phyloP scores from a whole-genome alignment of 2,888 invertebrate genomes.

The Agrochola macilenta region DNA sequence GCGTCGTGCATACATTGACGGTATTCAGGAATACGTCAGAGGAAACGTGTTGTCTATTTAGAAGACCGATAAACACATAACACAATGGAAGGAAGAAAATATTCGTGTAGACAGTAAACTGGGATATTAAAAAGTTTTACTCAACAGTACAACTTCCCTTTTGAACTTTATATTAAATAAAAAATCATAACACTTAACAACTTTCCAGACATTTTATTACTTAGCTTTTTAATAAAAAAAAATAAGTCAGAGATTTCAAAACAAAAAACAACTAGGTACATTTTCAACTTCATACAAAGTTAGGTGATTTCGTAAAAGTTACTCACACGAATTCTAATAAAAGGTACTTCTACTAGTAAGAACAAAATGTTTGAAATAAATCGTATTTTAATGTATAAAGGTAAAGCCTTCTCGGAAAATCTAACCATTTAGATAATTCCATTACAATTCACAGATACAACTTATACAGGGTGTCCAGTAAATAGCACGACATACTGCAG shows the following conservation, averaged over 20 bases:
- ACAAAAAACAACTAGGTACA: slow-evolving; percentile 17
- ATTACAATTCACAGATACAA: slow-evolving; percentile 17
- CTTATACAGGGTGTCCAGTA: too few species aligned
- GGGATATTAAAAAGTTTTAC: slow-evolving; percentile 19
- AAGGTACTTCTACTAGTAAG: slow-evolving; percentile 5
- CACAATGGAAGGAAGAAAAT: background rate
- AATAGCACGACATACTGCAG: too few species aligned
- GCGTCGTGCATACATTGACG: slow-evolving; percentile 17
- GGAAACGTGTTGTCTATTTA: slow-evolving; percentile 6
- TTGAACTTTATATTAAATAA: slow-evolving; percentile 15
- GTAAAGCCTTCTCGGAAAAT: slow-evolving; percentile 18
- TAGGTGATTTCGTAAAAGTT: slow-evolving; percentile 29
- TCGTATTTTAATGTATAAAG: slow-evolving; percentile 10
- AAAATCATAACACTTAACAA: slow-evolving; percentile 28
- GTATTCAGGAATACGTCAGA: slow-evolving; percentile 32
- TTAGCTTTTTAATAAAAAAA: slow-evolving; percentile 9
- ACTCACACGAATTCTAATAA: slow-evolving; percentile 20
- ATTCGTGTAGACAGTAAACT: slow-evolving; percentile 2
- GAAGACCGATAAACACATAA: background rate
- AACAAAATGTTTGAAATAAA: slow-evolving; percentile 17
- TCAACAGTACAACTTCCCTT: slow-evolving; percentile 1
- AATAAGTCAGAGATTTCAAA: slow-evolving; percentile 30
- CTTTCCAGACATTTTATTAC: slow-evolving; percentile 34
- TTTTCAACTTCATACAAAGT: slow-evolving; percentile 31
- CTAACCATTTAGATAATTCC: slow-evolving; percentile 19